A percentile compares a stretch with the other conserved stretches of the same genome.
phyloP scores from a whole-genome alignment of 2,113 vertebrate genomes.

The Coptodon bakossiorum region DNA sequence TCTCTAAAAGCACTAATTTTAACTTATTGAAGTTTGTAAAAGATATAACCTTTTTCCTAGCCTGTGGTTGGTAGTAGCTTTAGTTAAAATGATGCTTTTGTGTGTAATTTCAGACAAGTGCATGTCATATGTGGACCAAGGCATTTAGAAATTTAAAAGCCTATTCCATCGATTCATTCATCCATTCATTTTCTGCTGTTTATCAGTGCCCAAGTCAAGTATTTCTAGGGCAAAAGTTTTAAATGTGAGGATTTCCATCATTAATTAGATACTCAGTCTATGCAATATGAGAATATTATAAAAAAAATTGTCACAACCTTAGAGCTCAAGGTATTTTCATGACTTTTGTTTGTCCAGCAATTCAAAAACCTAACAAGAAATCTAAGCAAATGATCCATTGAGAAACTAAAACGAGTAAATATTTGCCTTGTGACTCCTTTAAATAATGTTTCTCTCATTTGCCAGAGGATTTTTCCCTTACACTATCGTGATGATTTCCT shows the following conservation, averaged over 20 bases:
- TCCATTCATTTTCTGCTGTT: not conserved
- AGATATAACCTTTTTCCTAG: not conserved
- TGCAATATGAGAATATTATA: not conserved
- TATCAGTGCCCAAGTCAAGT: not conserved
- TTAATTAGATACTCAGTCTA: not conserved
- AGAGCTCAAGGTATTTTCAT: not conserved
- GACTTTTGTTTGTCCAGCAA: not conserved
- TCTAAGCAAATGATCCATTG: not conserved
- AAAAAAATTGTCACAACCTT: not conserved
- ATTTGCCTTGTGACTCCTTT: not conserved
- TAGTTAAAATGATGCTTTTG: not conserved
- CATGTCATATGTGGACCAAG: not conserved
- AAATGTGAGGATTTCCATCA: not conserved
- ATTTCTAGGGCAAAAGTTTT: not conserved
- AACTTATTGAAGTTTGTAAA: not conserved
- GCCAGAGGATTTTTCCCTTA: not conserved
- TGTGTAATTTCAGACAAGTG: not conserved
- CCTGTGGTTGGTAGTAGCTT: not conserved
- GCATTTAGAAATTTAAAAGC: not conserved
- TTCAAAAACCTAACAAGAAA: not conserved
- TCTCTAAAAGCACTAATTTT: not conserved
- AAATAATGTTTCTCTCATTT: not conserved
- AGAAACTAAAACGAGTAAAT: not conserved
- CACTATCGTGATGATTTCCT: not conserved
- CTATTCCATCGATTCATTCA: not conserved